Percentiles rank a stretch among this genome's conserved stretches.
Evolutionary conservation across 2,797 vertebrate species (phyloP).

Genomic region (Eupleurogrammus muticus): DNA sequence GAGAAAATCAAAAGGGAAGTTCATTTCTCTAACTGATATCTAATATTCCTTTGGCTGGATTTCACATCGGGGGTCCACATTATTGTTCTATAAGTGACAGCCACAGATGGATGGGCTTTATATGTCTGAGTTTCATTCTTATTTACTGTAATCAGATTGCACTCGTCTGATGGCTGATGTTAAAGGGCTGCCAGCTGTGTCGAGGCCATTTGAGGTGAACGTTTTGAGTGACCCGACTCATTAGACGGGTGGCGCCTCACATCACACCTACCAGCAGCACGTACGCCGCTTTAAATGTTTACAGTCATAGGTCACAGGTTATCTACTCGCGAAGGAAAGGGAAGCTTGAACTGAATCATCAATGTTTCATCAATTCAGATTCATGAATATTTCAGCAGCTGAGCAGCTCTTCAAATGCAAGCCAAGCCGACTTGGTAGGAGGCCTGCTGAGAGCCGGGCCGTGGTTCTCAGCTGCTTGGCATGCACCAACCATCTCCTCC

Average conservation of each 20-base stretch:
- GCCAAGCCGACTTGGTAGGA: conserved; percentile 53
- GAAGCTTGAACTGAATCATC: conserved; percentile 66
- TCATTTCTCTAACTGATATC: conserved; percentile 46
- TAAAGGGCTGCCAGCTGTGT: conserved; percentile 23
- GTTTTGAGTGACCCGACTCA: conserved; percentile 9
- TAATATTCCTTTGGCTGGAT: conserved; percentile 41
- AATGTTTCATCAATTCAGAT: conserved; percentile 73
- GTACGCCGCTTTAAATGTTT: conserved; percentile 43
- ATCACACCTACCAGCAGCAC: conserved; percentile 10
- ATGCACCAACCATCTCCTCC: conserved; percentile 47
- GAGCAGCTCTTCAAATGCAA: conserved; percentile 69
- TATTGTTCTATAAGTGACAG: conserved; percentile 50
- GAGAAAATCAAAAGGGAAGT: conserved; percentile 40
- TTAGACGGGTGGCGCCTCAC: conserved; percentile 36
- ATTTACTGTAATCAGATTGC: conserved; percentile 56
- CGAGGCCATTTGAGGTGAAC: neutral
- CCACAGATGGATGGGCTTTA: conserved; percentile 38
- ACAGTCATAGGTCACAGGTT: conserved; percentile 33
- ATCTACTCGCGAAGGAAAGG: conserved; percentile 46
- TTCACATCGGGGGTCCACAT: conserved; percentile 23
- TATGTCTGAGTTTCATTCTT: conserved; percentile 31
- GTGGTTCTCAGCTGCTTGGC: conserved; percentile 57
- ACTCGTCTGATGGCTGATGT: conserved; percentile 33
- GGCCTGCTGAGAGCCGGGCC: conserved; percentile 57
- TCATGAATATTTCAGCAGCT: conserved; percentile 74